Conservation (phyloP, 2,113 vertebrate species). For the Myiozetetes cayanensis region DNA sequence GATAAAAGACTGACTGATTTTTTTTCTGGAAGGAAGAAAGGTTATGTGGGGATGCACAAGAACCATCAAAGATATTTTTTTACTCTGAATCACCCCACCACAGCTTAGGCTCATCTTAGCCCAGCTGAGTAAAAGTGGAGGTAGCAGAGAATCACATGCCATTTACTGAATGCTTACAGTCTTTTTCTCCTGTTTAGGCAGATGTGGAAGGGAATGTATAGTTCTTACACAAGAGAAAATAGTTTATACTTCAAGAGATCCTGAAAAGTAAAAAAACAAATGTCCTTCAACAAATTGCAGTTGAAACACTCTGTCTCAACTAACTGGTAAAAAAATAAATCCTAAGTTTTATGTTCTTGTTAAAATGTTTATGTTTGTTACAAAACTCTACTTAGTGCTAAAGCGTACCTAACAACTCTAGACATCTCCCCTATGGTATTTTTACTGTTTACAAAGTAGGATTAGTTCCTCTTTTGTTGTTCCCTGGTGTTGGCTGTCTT, state of each 20-base stretch:
- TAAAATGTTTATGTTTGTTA: neutral
- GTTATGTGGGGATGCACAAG: neutral
- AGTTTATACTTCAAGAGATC: neutral
- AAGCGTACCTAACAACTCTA: neutral
- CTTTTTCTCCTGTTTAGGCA: neutral
- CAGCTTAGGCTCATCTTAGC: neutral
- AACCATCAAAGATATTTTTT: neutral
- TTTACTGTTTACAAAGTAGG: constrained; percentile 20
- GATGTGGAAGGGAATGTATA: neutral
- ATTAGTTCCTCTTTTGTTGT: neutral
- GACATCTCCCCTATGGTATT: constrained; percentile 7
- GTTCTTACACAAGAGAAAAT: neutral
- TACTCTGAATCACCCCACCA: neutral
- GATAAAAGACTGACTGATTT: neutral
- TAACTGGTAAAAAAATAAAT: neutral
- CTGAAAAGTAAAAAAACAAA: neutral
- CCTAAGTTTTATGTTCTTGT: neutral
- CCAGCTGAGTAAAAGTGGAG: neutral
- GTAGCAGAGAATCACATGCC: neutral
- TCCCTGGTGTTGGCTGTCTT: neutral
- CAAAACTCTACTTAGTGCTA: neutral
- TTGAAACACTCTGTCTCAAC: neutral
- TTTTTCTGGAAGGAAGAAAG: neutral
- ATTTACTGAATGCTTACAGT: neutral
- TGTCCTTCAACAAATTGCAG: neutral